Evolutionary conservation across 37 sponge, comb jelly and placozoan species (phyloP), one percentile per base, ranked within the genome.

Genomic region (Spongilla lacustris): DNA sequence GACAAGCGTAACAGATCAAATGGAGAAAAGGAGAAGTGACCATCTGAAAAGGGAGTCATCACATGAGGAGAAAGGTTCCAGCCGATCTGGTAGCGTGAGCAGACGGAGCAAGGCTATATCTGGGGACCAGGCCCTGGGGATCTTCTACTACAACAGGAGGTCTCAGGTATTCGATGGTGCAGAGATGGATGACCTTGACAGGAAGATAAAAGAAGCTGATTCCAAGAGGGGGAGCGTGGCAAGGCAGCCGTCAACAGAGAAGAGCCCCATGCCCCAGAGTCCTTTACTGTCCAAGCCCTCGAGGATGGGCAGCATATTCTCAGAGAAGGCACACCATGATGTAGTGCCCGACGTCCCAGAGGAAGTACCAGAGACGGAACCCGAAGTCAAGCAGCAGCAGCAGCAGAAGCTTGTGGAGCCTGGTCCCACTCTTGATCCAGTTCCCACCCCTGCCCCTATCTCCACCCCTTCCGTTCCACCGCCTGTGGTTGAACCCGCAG

Each of bases 71-170:
- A n/a, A n/a, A n/a, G n/a, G n/a, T n/a, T n/a, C n/a, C n/a, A n/a
- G 8, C 3, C 31, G 79, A 70, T 68, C 85, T 0, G 76, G 86
- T 9, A 80, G 75, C 31, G 46, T 38, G 14, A 85, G 36, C 10
- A 32, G 85, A 17, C 25, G 75, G 2, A 34, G 31, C 23, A 22
- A 22, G 27, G 37, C 67, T 1, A 66, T 91, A 79, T 48, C 67
- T 14, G 87, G 83, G 4, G 87, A 82, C 49, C 66, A 86, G 34
- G 82, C 86, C 21, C 83, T 91, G 32, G 91, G 87, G 0, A 83
- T 91, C 31, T 91, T 91, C 73, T 91, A 91, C 49, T 83, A 88
- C 58, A 82, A 77, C 50, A 77, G 91, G 2, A 82, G 83, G 19
- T 86, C 87, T 58, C 91, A 86, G 70, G 36, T 71, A 22, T 50